A percentile compares a stretch with the other conserved stretches of the same genome.
Conservation (phyloP, 2,888 invertebrate species). For the Molorchus minor region DNA sequence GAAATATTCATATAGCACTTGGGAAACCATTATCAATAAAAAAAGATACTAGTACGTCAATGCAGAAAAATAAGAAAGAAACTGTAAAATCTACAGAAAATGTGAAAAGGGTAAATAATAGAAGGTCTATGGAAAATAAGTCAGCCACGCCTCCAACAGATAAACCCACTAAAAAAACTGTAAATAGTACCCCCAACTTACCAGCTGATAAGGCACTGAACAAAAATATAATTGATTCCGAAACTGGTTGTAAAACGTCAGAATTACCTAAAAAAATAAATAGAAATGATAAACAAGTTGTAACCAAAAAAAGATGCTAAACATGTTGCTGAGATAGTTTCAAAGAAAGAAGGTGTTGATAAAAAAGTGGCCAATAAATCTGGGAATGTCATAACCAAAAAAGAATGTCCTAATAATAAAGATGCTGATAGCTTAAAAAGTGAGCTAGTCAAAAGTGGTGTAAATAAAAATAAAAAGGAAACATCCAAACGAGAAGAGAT, state of each 20-base stretch:
- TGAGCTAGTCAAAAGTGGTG: constrained; percentile 14
- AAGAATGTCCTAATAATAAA: constrained; percentile 36
- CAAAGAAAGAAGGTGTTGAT: constrained; percentile 18
- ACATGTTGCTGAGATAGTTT: constrained; percentile 25
- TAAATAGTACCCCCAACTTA: not conserved
- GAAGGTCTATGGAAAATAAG: constrained; percentile 12
- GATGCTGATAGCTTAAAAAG: constrained; percentile 9
- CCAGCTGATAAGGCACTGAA: not conserved
- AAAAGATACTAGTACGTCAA: constrained; percentile 28
- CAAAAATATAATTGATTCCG: not conserved
- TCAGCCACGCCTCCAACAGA: too few relatives aligned
- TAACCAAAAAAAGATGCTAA: constrained; percentile 26
- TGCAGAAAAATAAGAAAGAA: constrained; percentile 29
- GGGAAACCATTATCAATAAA: constrained; percentile 21
- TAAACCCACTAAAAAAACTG: too few relatives aligned
- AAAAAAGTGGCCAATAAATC: not conserved
- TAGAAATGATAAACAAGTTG: constrained; percentile 22
- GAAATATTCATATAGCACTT: constrained; percentile 25
- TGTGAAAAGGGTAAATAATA: constrained; percentile 31
- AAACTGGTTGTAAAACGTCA: constrained; percentile 8
- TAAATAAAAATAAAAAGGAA: constrained; percentile 41
- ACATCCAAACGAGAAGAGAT: constrained; percentile 36
- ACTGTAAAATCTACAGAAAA: constrained; percentile 29
- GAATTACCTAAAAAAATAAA: constrained; percentile 25
- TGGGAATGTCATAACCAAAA: constrained; percentile 10